Percentiles rank a stretch among this genome's conserved stretches.
Conservation (phyloP, 2,888 invertebrate species). For the Osmoderma eremita region DNA sequence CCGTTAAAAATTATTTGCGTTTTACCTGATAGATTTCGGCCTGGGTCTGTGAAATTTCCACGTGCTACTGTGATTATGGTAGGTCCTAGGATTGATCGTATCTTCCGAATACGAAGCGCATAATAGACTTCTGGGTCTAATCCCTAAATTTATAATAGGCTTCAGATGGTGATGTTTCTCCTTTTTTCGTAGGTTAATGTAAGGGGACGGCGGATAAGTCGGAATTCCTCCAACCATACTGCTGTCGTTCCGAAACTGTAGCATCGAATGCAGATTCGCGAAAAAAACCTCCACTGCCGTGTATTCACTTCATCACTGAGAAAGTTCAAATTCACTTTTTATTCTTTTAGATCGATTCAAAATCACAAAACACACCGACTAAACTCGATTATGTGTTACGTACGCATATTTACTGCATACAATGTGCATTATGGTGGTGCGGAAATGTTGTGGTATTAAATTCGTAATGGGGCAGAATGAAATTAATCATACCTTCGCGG, state of each 20-base stretch:
- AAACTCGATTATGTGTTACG: not conserved
- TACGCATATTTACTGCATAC: not conserved
- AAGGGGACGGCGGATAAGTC: constrained; percentile 48
- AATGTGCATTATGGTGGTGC: constrained; percentile 1
- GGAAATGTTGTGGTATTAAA: constrained; percentile 25
- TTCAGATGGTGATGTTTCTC: constrained; percentile 51
- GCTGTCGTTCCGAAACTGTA: constrained; percentile 56
- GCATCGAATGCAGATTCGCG: constrained; percentile 46
- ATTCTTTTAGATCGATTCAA: not conserved
- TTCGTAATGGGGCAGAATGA: constrained; percentile 1
- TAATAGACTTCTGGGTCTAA: constrained; percentile 60
- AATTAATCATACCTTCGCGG: constrained; percentile 18
- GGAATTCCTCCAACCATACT: constrained; percentile 51
- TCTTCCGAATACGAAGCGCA: constrained; percentile 53
- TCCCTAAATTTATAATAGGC: constrained; percentile 49
- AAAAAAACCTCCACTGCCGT: no score
- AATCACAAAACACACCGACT: no score
- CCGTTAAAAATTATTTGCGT: no score
- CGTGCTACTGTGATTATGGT: constrained; percentile 60
- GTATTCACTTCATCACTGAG: constrained; percentile 2
- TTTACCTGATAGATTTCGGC: constrained; percentile 60
- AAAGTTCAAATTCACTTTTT: constrained; percentile 7
- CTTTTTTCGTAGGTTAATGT: constrained; percentile 55
- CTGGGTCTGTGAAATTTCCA: constrained; percentile 62
- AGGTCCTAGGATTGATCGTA: constrained; percentile 54